Evolutionary conservation across 2,888 invertebrate species (phyloP).

Genomic region (Parochlus steinenii): DNA sequence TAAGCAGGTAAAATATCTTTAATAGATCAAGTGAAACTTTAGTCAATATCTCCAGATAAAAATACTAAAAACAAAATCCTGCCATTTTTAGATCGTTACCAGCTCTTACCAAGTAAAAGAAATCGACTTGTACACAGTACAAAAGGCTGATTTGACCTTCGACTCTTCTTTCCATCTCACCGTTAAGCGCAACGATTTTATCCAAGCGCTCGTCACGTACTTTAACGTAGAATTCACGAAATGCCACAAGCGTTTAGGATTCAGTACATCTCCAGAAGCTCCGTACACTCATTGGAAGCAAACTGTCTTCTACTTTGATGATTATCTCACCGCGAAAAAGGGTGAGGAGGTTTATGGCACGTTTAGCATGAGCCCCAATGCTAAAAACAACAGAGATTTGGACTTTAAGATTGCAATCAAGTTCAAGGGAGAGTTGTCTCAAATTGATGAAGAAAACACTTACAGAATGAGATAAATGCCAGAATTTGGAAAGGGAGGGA

Average conservation of each 20-base stretch:
- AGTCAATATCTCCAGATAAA: not conserved
- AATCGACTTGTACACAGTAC: slow-evolving; percentile 96
- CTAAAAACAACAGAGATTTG: slow-evolving; percentile 88
- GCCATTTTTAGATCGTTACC: slow-evolving; percentile 58
- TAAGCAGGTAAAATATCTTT: slow-evolving; percentile 53
- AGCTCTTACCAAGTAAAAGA: slow-evolving; percentile 91
- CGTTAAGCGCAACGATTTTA: slow-evolving; percentile 83
- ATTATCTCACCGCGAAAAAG: slow-evolving; percentile 90
- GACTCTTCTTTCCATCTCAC: slow-evolving; percentile 70
- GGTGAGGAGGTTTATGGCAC: slow-evolving; percentile 84
- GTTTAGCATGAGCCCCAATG: slow-evolving; percentile 91
- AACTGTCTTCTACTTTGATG: slow-evolving; percentile 94
- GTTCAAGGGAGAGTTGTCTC: slow-evolving; percentile 79
- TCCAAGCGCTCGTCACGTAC: slow-evolving; percentile 95
- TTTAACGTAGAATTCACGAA: slow-evolving; percentile 99
- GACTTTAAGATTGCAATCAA: slow-evolving; percentile 88
- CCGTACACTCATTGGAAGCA: slow-evolving; percentile 98
- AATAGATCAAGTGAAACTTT: slow-evolving; percentile 5
- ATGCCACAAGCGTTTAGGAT: slow-evolving; percentile 95
- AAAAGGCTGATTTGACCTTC: slow-evolving; percentile 85
- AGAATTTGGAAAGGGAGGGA: no score
- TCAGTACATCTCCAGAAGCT: slow-evolving; percentile 95
- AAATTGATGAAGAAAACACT: slow-evolving; percentile 68
- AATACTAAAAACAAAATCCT: slow-evolving; percentile 5
- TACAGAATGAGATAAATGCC: slow-evolving; percentile 82